Conservation (phyloP, 2,888 invertebrate species). For the Sminthurides aquaticus region DNA sequence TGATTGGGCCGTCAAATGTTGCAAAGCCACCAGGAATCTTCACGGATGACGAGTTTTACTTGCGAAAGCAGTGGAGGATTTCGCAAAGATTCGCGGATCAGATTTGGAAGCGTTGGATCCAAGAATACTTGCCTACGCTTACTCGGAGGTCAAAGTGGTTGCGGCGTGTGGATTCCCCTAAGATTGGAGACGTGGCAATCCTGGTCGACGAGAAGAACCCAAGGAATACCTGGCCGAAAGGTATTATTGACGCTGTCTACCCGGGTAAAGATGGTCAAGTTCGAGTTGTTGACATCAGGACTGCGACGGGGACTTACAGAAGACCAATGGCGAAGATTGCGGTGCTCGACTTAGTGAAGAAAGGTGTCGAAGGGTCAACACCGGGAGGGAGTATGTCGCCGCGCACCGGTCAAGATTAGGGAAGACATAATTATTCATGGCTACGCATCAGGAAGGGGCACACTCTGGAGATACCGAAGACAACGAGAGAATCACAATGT, state of each 20-base stretch:
- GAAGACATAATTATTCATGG: too few species aligned
- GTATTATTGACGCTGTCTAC: background rate
- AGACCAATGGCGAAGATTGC: conserved; percentile 16
- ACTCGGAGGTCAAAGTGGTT: conserved; percentile 29
- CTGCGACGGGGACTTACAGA: conserved; percentile 1
- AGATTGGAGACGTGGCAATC: conserved; percentile 16
- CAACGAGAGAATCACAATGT: too few species aligned
- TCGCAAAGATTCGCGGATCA: conserved; percentile 28
- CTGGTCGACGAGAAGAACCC: conserved; percentile 15
- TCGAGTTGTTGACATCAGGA: conserved; percentile 15
- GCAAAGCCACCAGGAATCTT: too few species aligned
- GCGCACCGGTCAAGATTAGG: too few species aligned
- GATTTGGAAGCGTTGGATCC: conserved; percentile 35
- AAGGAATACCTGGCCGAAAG: conserved; percentile 19
- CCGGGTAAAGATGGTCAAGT: conserved; percentile 18
- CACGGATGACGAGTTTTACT: too few species aligned
- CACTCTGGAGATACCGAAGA: too few species aligned
- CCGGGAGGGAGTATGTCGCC: too few species aligned
- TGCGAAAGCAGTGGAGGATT: conserved; percentile 20
- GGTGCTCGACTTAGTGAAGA: conserved; percentile 19
- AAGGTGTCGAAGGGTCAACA: too few species aligned
- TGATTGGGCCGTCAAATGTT: conserved; percentile 38
- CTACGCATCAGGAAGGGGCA: too few species aligned
- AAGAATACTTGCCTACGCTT: conserved; percentile 31
- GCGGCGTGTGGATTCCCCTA: background rate